Base-by-base conservation (phyloP, 1,140 invertebrate genomes). In the Drosophila subpulchrella region DNA sequence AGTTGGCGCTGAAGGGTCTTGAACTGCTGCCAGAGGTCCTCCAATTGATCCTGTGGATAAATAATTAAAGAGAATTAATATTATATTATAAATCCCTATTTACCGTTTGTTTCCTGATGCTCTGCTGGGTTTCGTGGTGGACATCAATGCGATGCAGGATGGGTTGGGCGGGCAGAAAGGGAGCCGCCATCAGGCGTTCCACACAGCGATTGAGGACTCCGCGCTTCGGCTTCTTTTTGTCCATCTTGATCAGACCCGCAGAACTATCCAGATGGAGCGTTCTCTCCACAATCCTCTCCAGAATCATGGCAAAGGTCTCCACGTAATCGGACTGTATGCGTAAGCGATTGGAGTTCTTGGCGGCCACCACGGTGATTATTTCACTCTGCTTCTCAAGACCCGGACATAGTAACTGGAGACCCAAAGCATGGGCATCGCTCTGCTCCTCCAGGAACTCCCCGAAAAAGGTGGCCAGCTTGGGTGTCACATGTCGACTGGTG, bases 311-410 rank as follows among this genome's bases (percentile, higher is more conserved):
- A 53, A 92, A 81, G 6, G 90, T 75, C 58, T 91, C 85, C 47
- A 92, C 75, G 30, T 70, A 74, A 39, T 92, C 91, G 42, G 91
- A 92, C 60, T 92, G 91, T 20, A 92, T 90, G 56, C 91, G 81
- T 6, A 91, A 46, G 6, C 91, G 85, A 73, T 91, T 91, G 1
- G 91, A 91, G 44, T 91, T 91, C 59, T 91, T 92, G 7, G 91
- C 91, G 1, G 86, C 81, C 24, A 92, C 90, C 57, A 92, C 75
- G 3, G 91, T 92, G 13, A 92, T 83, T 24, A 83, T 36, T 36
- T 92, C 90, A 3, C 51, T 62, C n/a, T 81, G 60, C 53, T 81
- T 88, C 6, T 91, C 83, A 20, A 90, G 51, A 1, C 68, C 88
- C 0, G 88, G 84, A 17, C 85, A 90, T 1, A 92, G 73, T 13